Conservation (phyloP, 2,888 invertebrate genomes). For the Hirtodrosophila trivittata region DNA sequence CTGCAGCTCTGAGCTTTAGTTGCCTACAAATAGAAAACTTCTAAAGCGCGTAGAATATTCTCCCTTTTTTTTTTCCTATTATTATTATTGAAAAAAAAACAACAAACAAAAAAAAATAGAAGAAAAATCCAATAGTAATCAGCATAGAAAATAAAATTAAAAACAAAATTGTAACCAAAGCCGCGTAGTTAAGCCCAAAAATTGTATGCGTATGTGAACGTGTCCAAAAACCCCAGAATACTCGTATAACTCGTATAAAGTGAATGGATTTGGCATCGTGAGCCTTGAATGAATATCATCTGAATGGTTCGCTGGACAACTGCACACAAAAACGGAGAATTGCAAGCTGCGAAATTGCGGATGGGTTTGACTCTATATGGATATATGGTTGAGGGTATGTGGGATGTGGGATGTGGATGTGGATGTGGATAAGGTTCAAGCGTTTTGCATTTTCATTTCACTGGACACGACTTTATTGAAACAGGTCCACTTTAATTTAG, state of each 20-base stretch:
- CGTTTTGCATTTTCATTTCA: slow-evolving; percentile 52
- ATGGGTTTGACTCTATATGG: not conserved
- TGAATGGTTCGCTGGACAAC: slow-evolving; percentile 22
- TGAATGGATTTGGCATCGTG: slow-evolving; percentile 26
- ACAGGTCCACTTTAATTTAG: slow-evolving; percentile 28
- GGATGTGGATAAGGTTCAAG: slow-evolving; percentile 46
- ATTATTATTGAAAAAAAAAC: no score
- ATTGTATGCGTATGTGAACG: slow-evolving; percentile 43
- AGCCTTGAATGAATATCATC: slow-evolving; percentile 26
- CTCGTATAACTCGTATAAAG: slow-evolving; percentile 14
- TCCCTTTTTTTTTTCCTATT: not conserved
- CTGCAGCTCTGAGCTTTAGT: not conserved
- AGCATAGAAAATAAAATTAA: slow-evolving; percentile 17
- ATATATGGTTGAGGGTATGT: not conserved
- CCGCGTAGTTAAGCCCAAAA: slow-evolving; percentile 46
- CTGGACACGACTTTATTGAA: slow-evolving; percentile 43
- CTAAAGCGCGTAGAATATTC: slow-evolving; percentile 1
- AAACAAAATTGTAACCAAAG: slow-evolving; percentile 29
- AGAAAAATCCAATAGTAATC: not conserved
- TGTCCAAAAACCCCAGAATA: slow-evolving; percentile 11
- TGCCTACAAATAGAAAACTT: not conserved
- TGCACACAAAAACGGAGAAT: slow-evolving; percentile 19
- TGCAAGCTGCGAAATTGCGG: slow-evolving; percentile 14
- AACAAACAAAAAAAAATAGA: not conserved
- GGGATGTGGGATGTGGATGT: slow-evolving; percentile 8